These are phyloP conservation scores for Onychomys torridus DNA, from an alignment of 2,797 vertebrate species.

Conservation along the genomic window DNA sequence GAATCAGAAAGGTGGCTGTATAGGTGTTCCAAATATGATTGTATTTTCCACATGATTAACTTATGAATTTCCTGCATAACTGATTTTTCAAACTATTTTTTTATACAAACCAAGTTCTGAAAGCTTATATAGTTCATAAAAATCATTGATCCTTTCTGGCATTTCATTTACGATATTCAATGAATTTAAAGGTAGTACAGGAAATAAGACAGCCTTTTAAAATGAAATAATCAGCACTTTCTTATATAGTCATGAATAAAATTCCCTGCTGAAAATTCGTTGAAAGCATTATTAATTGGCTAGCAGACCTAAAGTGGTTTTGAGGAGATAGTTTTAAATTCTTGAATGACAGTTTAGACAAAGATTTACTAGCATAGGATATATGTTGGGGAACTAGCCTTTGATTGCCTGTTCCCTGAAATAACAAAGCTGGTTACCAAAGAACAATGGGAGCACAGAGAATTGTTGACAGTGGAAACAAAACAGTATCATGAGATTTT, in stretches of 20 bases:
- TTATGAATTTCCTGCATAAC: neutral
- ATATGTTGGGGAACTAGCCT: constrained; percentile 62
- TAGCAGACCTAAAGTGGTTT: constrained; percentile 49
- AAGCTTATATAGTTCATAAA: constrained; percentile 1
- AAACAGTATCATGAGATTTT: constrained; percentile 71
- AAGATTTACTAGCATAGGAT: constrained; percentile 77
- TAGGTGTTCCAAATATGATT: neutral
- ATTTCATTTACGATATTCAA: neutral
- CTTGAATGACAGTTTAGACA: constrained; percentile 65
- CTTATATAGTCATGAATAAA: constrained; percentile 45
- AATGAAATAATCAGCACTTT: constrained; percentile 57
- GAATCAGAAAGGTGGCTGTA: neutral
- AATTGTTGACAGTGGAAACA: constrained; percentile 80
- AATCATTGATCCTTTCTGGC: neutral
- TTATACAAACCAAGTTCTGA: neutral
- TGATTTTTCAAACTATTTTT: neutral
- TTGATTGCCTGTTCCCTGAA: constrained; percentile 82
- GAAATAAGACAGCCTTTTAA: constrained; percentile 16
- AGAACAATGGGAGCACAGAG: constrained; percentile 79
- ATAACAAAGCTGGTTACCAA: constrained; percentile 78
- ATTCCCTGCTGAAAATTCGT: constrained; percentile 48
- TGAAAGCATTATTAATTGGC: constrained; percentile 32
- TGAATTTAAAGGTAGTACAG: constrained; percentile 21
- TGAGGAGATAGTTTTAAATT: neutral
- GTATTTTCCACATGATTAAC: constrained; percentile 17